Base-by-base conservation (phyloP, 2,113 vertebrate species). In the Amazona guildingii region DNA sequence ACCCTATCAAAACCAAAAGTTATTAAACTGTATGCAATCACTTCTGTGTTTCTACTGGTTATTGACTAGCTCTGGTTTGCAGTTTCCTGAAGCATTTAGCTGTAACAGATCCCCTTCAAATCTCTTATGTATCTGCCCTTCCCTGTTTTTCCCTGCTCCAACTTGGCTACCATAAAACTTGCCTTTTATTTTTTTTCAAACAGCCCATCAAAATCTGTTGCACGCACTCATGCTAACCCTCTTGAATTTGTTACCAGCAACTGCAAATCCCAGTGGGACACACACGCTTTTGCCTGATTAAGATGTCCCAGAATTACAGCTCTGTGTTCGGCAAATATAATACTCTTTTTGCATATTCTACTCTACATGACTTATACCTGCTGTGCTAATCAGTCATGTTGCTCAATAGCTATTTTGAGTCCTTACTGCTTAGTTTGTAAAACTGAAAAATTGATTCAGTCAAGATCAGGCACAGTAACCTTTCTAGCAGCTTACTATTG, bases 331-430 rank as follows among this genome's bases (percentile, higher is more conserved):
- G 94, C 73, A 94, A 95, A 86, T 86, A 69, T 37, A 91, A 82
- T 75, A 76, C 19, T n/a, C 20, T 62, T 89, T 83, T 76, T 94
- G 54, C 76, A 92, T 92, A 88, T 85, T 96, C 57, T 78, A 15
- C 51, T 90, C 68, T 68, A 79, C 85, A 39, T 59, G 63, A 77
- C 55, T 90, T 83, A 80, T 44, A 43, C 90, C 73, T 90, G 76
- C 88, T 96, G 93, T 88, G 92, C 76, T 91, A 86, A 91, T 92
- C 93, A 96, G 51, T 54, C 69, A 29, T 52, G 73, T 83, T 4
- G 13, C 39, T 95, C 88, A 85, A 67, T 17, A 96, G 46, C 46
- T 95, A 75, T 82, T 96, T 83, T 68, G 48, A 85, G 75, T 54
- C 90, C 31, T 68, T 82, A 51, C 4, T 67, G 31, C 57, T 87